Percentiles rank a stretch among this genome's conserved stretches.
Evolutionary conservation across 2,797 vertebrate species (phyloP).

Genomic region (Anableps anableps): DNA sequence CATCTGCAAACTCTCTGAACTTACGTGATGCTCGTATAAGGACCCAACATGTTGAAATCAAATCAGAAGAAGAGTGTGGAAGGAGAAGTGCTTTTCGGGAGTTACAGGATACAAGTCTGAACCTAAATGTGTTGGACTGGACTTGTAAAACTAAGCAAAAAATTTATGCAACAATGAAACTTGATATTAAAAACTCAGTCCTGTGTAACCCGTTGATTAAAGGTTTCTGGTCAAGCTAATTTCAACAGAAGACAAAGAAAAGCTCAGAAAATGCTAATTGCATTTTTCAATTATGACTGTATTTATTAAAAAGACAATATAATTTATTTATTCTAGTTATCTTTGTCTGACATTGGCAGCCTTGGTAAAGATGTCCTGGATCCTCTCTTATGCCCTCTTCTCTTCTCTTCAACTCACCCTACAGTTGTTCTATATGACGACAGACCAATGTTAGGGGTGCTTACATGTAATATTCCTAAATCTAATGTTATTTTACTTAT

Average conservation of each 20-base stretch:
- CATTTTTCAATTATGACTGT: no score
- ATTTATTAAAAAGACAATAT: no score
- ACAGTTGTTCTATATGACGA: no score
- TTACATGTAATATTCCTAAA: no score
- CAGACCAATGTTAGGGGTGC: no score
- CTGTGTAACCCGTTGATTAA: background rate
- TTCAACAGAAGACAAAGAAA: background rate
- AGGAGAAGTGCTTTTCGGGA: background rate
- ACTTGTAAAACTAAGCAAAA: background rate
- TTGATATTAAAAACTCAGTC: background rate
- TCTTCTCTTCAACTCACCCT: no score
- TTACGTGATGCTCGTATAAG: background rate
- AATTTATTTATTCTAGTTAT: no score
- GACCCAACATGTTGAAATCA: background rate
- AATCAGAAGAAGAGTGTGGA: background rate
- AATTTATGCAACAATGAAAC: background rate
- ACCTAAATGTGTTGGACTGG: background rate
- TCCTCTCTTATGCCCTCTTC: no score
- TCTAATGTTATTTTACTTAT: no score
- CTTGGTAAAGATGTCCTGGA: no score
- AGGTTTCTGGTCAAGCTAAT: background rate
- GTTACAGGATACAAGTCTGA: background rate
- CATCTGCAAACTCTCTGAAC: background rate
- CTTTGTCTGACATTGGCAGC: no score
- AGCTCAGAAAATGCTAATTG: no score